These are phyloP conservation scores for Sylvia atricapilla DNA, from an alignment of 2,113 vertebrate species.

Conservation along the genomic window DNA sequence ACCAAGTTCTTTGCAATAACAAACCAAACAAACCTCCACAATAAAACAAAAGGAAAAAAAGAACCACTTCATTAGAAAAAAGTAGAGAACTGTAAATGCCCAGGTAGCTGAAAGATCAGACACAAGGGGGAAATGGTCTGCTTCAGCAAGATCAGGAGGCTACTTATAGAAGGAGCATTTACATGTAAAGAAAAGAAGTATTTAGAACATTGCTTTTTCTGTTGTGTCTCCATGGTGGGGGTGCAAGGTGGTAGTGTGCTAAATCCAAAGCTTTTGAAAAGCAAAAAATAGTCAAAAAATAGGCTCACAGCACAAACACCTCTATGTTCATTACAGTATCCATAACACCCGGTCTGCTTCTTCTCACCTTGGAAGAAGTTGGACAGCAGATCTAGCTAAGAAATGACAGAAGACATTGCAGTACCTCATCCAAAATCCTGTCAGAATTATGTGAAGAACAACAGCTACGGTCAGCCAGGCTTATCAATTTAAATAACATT, in stretches of 20 bases:
- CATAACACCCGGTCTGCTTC: not conserved
- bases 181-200: not conserved
- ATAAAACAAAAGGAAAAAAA: not conserved
- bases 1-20: not conserved
- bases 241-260: accelerated
- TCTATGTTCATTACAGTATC: accelerated
- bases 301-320: not conserved
- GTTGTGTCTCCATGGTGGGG: accelerated
- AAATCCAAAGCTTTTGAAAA: not conserved
- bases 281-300: not conserved
- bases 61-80: accelerated
- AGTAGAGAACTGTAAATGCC: not conserved
- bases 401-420: not conserved
- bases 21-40: not conserved
- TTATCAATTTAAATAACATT: not conserved
- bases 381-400: not conserved
- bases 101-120: not conserved
- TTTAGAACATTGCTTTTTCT: not conserved
- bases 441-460: not conserved
- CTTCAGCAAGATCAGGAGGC: not conserved
- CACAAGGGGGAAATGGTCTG: not conserved
- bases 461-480: not conserved
- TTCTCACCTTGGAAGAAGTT: not conserved
- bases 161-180: not conserved
- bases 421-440: not conserved